Conservation (phyloP, 2,888 invertebrate genomes). For the Catocala nupta region DNA sequence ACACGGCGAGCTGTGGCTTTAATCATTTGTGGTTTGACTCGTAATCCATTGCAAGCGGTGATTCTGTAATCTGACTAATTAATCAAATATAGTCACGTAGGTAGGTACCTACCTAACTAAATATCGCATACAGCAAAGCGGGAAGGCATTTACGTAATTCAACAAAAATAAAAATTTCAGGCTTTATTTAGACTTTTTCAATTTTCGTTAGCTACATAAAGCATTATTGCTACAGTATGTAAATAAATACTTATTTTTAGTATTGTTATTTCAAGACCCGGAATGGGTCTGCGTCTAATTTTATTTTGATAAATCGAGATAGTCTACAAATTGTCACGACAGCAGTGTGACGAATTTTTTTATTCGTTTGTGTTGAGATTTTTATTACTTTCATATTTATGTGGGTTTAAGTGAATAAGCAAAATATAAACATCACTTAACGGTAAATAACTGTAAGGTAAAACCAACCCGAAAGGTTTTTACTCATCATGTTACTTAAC, state of each 20-base stretch:
- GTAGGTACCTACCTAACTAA: neutral
- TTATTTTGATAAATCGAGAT: neutral
- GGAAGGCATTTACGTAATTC: too few relatives aligned
- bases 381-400: slow-evolving; percentile 3
- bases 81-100: slow-evolving; percentile 36
- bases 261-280: slow-evolving; percentile 1
- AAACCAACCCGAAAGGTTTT: too few relatives aligned
- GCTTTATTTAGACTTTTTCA: too few relatives aligned
- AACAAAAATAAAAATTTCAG: too few relatives aligned
- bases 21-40: slow-evolving; percentile 30
- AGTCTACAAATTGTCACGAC: slow-evolving; percentile 2
- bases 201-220: too few relatives aligned
- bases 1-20: slow-evolving; percentile 18
- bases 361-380: slow-evolving; percentile 4
- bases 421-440: too few relatives aligned
- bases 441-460: too few relatives aligned
- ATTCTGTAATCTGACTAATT: slow-evolving; percentile 12
- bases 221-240: neutral
- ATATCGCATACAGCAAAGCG: too few relatives aligned
- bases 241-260: neutral
- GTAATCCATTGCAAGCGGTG: slow-evolving; percentile 17
- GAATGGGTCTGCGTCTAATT: neutral
- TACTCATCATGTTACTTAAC: too few relatives aligned
- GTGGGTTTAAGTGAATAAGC: neutral
- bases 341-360: slow-evolving; percentile 2